These are phyloP conservation scores for Hippotragus niger DNA, from an alignment of 2,113 vertebrate genomes.

Conservation along the genomic window DNA sequence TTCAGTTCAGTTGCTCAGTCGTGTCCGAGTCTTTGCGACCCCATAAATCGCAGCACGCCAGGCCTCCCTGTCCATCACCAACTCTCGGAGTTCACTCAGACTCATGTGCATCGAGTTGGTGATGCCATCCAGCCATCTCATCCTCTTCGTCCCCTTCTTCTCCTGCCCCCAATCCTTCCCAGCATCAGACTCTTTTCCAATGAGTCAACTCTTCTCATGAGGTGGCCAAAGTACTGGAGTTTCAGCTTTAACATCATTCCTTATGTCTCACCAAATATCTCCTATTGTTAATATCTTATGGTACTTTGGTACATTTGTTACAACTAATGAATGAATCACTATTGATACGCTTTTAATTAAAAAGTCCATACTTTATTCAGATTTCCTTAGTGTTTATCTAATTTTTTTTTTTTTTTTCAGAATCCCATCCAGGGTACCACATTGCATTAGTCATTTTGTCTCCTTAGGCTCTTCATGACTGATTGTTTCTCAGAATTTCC, in stretches of 20 bases:
- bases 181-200: too few relatives aligned
- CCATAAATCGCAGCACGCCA: too few relatives aligned
- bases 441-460: not conserved
- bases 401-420: not conserved
- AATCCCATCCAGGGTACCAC: not conserved
- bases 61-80: too few relatives aligned
- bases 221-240: too few relatives aligned
- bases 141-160: too few relatives aligned
- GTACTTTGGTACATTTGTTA: not conserved
- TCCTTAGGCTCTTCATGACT: not conserved
- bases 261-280: not conserved
- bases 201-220: too few relatives aligned
- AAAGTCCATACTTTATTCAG: not conserved
- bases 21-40: too few relatives aligned
- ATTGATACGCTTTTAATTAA: not conserved
- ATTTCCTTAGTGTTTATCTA: not conserved
- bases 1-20: too few relatives aligned
- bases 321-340: not conserved
- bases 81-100: too few relatives aligned
- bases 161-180: too few relatives aligned
- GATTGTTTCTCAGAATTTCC: not conserved
- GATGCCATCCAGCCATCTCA: too few relatives aligned
- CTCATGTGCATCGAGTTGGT: rapidly evolving
- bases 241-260: too few relatives aligned
- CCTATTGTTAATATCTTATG: not conserved